Evolutionary conservation across 2,888 invertebrate genomes (phyloP).

Genomic region (Phortica magna): DNA sequence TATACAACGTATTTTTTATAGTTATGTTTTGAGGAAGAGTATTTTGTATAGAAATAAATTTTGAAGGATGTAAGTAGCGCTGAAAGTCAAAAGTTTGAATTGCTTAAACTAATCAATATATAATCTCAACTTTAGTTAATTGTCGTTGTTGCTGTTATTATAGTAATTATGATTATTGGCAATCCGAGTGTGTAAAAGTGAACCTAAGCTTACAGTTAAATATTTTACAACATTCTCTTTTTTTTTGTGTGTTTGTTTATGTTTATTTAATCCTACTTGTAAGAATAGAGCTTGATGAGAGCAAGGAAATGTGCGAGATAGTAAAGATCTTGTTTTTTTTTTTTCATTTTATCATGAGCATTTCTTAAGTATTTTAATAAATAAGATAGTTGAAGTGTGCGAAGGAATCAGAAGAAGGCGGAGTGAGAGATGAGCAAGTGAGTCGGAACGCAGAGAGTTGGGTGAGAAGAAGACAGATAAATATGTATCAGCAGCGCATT

Average conservation of each 20-base stretch:
- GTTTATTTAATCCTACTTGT: not conserved
- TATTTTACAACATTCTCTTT: constrained; percentile 60
- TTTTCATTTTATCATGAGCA: constrained; percentile 1
- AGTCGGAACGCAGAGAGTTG: constrained; percentile 36
- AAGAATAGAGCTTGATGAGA: not conserved
- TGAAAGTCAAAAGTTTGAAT: not conserved
- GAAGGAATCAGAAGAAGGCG: not conserved
- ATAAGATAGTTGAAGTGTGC: constrained; percentile 50
- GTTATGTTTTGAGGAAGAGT: not conserved
- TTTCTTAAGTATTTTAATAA: constrained; percentile 44
- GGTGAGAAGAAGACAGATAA: constrained; percentile 30
- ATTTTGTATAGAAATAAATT: not conserved
- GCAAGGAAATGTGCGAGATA: constrained; percentile 5
- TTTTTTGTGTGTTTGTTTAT: constrained; percentile 36
- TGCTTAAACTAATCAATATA: constrained; percentile 31
- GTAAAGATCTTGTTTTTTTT: not conserved
- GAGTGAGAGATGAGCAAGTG: constrained; percentile 11
- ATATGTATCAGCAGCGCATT: constrained; percentile 50
- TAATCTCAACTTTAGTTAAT: constrained; percentile 60
- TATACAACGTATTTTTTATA: constrained; percentile 56
- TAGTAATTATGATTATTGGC: constrained; percentile 49
- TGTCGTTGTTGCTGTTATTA: constrained; percentile 38
- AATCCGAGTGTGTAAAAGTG: constrained; percentile 50
- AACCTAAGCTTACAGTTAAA: constrained; percentile 60
- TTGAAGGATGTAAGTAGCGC: not conserved